Evolutionary conservation across 1,140 invertebrate species (phyloP), one percentile per base, ranked within the genome.

Genomic region (Philopotamus ludificatus): DNA sequence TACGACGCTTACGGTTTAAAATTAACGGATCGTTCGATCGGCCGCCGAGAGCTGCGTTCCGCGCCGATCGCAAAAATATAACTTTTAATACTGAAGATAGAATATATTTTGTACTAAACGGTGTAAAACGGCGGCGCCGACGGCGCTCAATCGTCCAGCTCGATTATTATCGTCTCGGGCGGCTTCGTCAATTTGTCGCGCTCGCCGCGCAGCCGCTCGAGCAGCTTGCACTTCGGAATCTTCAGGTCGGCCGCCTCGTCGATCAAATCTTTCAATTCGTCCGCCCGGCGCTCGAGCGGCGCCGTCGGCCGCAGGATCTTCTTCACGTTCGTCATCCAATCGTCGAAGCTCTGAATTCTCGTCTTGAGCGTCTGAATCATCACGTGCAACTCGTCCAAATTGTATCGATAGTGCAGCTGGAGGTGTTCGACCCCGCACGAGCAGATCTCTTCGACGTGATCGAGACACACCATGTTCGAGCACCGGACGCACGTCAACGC

Each of bases 331-430:
- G 85, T 84, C 23, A 90, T 86, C 95, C 95, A 98, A 58, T 88
- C 89, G 75, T 97, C 93, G 82, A 95, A 97, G 26, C 89, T 91
- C 75, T 95, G 91, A 1, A 94, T 92, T 74, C 94, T 88, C 3
- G 89, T 82, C 81, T 96, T 94, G n/a, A 98, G 80, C 53, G 90
- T 89, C 73, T 92, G 86, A 66, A 98, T 76, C 89, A 98, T 93
- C 61, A 89, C 84, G 41, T 92, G 89, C 68, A 98, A 79, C 78
- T 98, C 95, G 79, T 97, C 94, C 68, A 98, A 81, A 0, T 94
- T 96, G 79, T 97, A 98, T 0, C 95, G 86, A 81, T 95, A 96
- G 69, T 82, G 82, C 20, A 97, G 77, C 16, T 88, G 90, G 73
- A 94, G 89, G 68, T 90, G 89, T 28, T 87, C 83, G 3, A 91